Conservation (phyloP, 2,113 vertebrate species). For the Microcebus murinus region DNA sequence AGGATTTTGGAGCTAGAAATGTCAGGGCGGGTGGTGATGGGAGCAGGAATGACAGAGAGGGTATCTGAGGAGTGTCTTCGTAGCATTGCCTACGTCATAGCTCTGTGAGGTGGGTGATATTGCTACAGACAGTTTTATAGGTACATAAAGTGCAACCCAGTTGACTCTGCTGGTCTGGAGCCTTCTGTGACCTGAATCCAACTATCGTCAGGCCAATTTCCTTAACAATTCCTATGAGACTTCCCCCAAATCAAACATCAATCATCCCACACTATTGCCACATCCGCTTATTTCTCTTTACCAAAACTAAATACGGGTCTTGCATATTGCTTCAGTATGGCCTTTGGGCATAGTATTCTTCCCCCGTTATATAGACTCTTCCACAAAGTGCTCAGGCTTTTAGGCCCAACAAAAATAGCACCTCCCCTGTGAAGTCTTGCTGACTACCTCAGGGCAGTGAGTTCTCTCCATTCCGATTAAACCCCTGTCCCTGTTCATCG, state of each 20-base stretch:
- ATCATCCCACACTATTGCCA: not conserved
- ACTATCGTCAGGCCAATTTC: not conserved
- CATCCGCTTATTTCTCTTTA: not conserved
- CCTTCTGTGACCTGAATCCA: not conserved
- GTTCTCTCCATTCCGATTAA: too few relatives aligned
- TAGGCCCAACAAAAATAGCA: too few relatives aligned
- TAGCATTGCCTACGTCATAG: not conserved
- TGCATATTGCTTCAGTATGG: not conserved
- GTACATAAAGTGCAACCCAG: not conserved
- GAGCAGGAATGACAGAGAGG: not conserved
- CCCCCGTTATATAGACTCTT: rapidly evolving
- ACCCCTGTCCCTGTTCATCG: rapidly evolving
- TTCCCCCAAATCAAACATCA: rapidly evolving
- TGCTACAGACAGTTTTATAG: not conserved
- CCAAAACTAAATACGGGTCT: not conserved
- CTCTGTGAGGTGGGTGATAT: rapidly evolving
- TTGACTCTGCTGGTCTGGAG: not conserved
- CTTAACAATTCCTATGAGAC: not conserved
- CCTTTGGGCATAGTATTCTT: not conserved
- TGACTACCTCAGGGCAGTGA: not conserved
- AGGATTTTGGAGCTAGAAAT: not conserved
- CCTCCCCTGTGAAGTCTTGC: not conserved
- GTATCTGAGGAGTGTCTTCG: rapidly evolving
- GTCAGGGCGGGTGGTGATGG: not conserved
- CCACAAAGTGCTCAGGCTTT: not conserved